phyloP scores from a whole-genome alignment of 1,140 invertebrate species.

The Leptopilina clavipes region DNA sequence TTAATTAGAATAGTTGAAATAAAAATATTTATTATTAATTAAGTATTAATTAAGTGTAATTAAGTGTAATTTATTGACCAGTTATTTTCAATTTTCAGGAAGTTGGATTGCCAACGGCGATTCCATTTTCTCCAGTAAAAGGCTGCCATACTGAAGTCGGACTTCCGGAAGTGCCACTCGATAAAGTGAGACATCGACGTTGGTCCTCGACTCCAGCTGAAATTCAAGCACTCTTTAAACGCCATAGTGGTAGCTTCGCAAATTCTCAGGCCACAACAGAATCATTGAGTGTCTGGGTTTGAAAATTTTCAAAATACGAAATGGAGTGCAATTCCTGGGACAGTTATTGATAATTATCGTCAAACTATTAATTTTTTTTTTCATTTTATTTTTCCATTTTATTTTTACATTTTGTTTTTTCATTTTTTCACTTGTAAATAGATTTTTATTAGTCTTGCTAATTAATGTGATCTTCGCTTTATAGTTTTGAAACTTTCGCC shows the following conservation, averaged over 20 bases:
- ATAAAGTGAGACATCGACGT: slow-evolving; percentile 66
- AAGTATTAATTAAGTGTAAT: too few relatives aligned
- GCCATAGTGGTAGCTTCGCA: slow-evolving; percentile 64
- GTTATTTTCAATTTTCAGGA: slow-evolving; percentile 68
- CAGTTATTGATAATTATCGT: background rate
- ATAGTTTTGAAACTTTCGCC: background rate
- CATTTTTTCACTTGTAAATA: slow-evolving; percentile 8
- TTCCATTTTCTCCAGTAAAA: slow-evolving; percentile 50
- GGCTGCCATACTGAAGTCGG: slow-evolving; percentile 71
- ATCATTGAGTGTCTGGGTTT: slow-evolving; percentile 72
- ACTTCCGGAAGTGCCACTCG: slow-evolving; percentile 65
- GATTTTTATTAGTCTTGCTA: background rate
- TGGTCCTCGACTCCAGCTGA: slow-evolving; percentile 72
- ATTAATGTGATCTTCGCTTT: slow-evolving; percentile 23
- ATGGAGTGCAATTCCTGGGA: background rate
- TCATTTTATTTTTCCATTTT: too few relatives aligned
- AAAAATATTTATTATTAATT: too few relatives aligned
- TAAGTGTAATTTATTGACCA: background rate
- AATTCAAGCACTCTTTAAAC: slow-evolving; percentile 65
- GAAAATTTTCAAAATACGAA: slow-evolving; percentile 33
- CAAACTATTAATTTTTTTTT: background rate
- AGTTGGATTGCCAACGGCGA: slow-evolving; percentile 77
- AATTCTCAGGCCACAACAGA: slow-evolving; percentile 59
- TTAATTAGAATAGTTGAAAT: too few relatives aligned
- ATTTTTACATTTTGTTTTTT: too few relatives aligned